phyloP scores from a whole-genome alignment of 2,888 invertebrate genomes.

The Eupeodes latifasciatus region DNA sequence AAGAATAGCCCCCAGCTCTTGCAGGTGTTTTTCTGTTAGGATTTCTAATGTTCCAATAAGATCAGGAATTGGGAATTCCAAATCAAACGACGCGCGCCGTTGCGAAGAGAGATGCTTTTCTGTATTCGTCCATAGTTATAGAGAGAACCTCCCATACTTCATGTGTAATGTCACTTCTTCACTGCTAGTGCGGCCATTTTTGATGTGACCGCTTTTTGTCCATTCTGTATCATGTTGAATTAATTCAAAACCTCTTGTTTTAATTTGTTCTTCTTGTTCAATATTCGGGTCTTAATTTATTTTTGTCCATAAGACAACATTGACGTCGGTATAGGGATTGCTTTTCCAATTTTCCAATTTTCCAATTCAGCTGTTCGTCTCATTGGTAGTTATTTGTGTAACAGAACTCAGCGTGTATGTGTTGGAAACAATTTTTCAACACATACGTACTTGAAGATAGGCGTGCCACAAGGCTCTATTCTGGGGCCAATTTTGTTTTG shows the following conservation, averaged over 20 bases:
- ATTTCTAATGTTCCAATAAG: slow-evolving; percentile 95
- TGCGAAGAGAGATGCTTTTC: slow-evolving; percentile 89
- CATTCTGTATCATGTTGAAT: slow-evolving; percentile 96
- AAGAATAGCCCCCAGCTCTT: slow-evolving; percentile 97
- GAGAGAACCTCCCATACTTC: slow-evolving; percentile 98
- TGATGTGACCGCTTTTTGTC: slow-evolving; percentile 88
- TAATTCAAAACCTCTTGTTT: slow-evolving; percentile 91
- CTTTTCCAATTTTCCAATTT: too few relatives aligned
- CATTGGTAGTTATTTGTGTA: too few relatives aligned
- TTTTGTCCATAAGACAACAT: slow-evolving; percentile 88
- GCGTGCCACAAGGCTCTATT: too few relatives aligned
- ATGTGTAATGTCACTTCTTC: slow-evolving; percentile 89
- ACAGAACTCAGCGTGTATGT: too few relatives aligned
- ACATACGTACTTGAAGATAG: too few relatives aligned
- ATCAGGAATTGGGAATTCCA: slow-evolving; percentile 95
- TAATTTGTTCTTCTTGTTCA: slow-evolving; percentile 89
- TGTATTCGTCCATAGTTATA: slow-evolving; percentile 94
- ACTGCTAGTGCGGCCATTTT: slow-evolving; percentile 87
- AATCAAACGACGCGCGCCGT: slow-evolving; percentile 93
- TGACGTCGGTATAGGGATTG: too few relatives aligned
- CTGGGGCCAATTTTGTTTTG: too few relatives aligned
- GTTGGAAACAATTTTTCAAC: too few relatives aligned
- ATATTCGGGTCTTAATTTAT: too few relatives aligned
- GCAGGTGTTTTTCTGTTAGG: slow-evolving; percentile 97
- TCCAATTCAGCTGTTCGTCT: too few relatives aligned